A percentile compares a stretch with the other conserved stretches of the same genome.
Evolutionary conservation across 2,797 vertebrate species (phyloP).

Genomic region (Merluccius polli): DNA sequence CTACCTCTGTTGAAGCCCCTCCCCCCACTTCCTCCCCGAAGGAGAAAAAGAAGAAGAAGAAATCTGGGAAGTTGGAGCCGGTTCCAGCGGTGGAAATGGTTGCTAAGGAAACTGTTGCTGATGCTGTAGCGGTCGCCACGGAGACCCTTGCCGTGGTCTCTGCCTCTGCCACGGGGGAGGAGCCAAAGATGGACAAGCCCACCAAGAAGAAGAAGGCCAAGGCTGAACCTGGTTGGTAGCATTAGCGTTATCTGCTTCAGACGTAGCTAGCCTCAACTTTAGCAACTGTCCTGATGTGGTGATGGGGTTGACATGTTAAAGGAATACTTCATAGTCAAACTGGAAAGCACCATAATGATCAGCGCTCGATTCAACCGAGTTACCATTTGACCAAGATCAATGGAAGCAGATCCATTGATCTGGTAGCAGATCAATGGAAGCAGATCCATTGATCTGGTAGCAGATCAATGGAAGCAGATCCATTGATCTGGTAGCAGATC

Average conservation of each 20-base stretch:
- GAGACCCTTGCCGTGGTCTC: not conserved
- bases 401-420: too few species aligned
- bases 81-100: constrained; percentile 64
- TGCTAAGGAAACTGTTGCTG: constrained; percentile 74
- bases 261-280: not conserved
- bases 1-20: constrained; percentile 20
- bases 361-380: too few species aligned
- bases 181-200: constrained; percentile 69
- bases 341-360: too few species aligned
- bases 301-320: too few species aligned
- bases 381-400: too few species aligned
- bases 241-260: not conserved
- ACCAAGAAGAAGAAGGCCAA: constrained; percentile 79
- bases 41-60: constrained; percentile 82
- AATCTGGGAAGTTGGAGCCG: constrained; percentile 79
- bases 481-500: too few species aligned
- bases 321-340: too few species aligned
- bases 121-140: constrained; percentile 48
- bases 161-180: constrained; percentile 52
- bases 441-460: too few species aligned
- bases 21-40: constrained; percentile 63
- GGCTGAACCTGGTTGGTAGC: constrained; percentile 73
- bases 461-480: too few species aligned
- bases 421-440: too few species aligned
- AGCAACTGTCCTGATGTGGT: too few species aligned